A percentile compares a stretch with the other conserved stretches of the same genome.
phyloP scores from a whole-genome alignment of 2,888 invertebrate species.

The Archips crataeganus region DNA sequence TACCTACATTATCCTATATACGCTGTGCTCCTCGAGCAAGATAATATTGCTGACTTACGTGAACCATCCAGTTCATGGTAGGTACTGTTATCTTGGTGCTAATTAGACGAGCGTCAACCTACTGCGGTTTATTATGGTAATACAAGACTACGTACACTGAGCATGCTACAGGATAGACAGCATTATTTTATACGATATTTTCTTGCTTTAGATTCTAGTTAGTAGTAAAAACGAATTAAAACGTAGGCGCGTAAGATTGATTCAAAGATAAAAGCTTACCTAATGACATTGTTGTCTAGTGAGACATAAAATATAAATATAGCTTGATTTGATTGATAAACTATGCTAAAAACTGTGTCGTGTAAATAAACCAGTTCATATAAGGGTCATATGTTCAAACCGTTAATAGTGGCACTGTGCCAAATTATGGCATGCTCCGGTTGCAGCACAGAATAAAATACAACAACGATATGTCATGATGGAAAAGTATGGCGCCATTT shows the following conservation, averaged over 20 bases:
- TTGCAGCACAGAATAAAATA: constrained; percentile 18
- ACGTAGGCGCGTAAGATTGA: not conserved
- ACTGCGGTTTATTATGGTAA: constrained; percentile 13
- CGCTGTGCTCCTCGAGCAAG: no score
- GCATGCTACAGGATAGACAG: constrained; percentile 13
- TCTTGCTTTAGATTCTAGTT: constrained; percentile 7
- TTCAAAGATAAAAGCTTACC: not conserved
- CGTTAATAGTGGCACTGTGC: constrained; percentile 54
- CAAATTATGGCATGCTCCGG: constrained; percentile 46
- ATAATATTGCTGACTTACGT: constrained; percentile 4
- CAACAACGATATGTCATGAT: constrained; percentile 30
- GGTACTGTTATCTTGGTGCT: constrained; percentile 9
- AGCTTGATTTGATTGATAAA: no score
- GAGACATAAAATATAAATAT: no score
- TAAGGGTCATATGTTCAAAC: constrained; percentile 51
- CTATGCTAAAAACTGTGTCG: not conserved
- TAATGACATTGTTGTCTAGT: not conserved
- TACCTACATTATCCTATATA: not conserved
- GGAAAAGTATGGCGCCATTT: constrained; percentile 28
- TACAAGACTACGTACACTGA: constrained; percentile 10
- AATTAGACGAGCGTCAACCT: constrained; percentile 26
- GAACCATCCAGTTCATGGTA: constrained; percentile 13
- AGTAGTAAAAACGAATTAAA: not conserved
- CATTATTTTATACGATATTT: constrained; percentile 16
- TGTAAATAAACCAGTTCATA: constrained; percentile 34